Evolutionary conservation across 1,140 invertebrate species (phyloP).

Genomic region (Zaprionus ghesquierei): DNA sequence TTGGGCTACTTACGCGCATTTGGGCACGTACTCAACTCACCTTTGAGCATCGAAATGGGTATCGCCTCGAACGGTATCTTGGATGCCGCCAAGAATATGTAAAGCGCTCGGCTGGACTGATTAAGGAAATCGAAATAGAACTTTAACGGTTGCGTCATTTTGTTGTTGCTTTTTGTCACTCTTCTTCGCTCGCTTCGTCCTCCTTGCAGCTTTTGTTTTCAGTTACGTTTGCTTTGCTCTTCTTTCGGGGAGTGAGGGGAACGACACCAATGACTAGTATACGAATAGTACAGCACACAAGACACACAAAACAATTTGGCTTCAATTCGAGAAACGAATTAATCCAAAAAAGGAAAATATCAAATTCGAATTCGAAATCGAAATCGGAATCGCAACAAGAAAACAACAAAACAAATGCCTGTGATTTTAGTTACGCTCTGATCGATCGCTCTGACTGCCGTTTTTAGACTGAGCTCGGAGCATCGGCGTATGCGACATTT

Average conservation of each 20-base stretch:
- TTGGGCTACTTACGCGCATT: conserved; percentile 23
- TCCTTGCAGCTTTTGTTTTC: not conserved
- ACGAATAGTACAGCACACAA: not conserved
- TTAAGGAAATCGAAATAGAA: conserved; percentile 88
- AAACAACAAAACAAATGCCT: not conserved
- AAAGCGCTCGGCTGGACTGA: conserved; percentile 88
- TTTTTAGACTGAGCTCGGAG: conserved; percentile 64
- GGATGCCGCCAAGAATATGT: conserved; percentile 86
- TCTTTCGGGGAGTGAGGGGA: no score
- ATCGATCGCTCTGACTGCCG: conserved; percentile 51
- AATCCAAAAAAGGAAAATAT: no score
- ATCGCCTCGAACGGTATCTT: conserved; percentile 86
- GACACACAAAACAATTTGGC: no score
- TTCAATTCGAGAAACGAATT: not conserved
- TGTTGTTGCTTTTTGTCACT: conserved; percentile 7
- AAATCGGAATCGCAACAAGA: not conserved
- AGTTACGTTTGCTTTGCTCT: not conserved
- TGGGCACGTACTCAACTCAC: conserved; percentile 63
- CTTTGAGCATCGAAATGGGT: conserved; percentile 85
- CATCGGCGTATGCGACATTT: conserved; percentile 60
- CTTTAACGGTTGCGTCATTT: conserved; percentile 83
- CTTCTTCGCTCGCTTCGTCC: not conserved
- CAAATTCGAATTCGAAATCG: no score
- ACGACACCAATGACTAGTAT: not conserved
- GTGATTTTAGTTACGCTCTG: not conserved